These are phyloP conservation scores for Danio albolineatus DNA, from an alignment of 2,797 vertebrate species.

Conservation along the genomic window DNA sequence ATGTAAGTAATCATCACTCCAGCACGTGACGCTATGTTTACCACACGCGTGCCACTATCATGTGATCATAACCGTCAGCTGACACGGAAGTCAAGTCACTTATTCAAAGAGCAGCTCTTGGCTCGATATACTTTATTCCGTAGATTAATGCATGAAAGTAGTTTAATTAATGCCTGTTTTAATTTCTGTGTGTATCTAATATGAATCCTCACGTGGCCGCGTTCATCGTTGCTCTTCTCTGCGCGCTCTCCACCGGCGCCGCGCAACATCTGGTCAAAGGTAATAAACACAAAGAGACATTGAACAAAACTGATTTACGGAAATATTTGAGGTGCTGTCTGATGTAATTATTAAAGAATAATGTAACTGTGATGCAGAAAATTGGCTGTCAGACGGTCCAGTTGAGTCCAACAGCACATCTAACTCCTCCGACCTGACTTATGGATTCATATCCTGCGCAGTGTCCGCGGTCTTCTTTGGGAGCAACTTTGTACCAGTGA, in stretches of 20 bases:
- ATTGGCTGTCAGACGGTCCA: not conserved
- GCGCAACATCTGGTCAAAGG: conserved; percentile 30
- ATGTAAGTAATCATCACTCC: not conserved
- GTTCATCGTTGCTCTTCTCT: not conserved
- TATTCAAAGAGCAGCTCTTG: not conserved
- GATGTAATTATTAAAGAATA: not conserved
- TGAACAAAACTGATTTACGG: too few relatives aligned
- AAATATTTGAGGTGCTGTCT: not conserved
- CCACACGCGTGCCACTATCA: not conserved
- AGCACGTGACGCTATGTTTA: not conserved
- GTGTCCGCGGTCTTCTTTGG: conserved; percentile 80
- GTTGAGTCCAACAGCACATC: conserved; percentile 40
- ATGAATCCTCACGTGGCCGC: conserved; percentile 23
- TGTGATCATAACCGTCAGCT: conserved; percentile 38
- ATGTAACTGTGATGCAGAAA: not conserved
- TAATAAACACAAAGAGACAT: not conserved
- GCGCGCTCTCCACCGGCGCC: conserved; percentile 12
- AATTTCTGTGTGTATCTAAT: not conserved
- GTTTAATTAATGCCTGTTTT: not conserved
- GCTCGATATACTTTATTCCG: not conserved
- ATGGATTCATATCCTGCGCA: conserved; percentile 77
- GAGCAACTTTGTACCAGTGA: conserved; percentile 86
- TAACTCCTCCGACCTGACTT: conserved; percentile 69
- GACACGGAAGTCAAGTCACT: conserved; percentile 29
- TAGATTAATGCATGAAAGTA: not conserved